Evolutionary conservation across 2,888 invertebrate genomes (phyloP).

Genomic region (Napeogenes sylphis): DNA sequence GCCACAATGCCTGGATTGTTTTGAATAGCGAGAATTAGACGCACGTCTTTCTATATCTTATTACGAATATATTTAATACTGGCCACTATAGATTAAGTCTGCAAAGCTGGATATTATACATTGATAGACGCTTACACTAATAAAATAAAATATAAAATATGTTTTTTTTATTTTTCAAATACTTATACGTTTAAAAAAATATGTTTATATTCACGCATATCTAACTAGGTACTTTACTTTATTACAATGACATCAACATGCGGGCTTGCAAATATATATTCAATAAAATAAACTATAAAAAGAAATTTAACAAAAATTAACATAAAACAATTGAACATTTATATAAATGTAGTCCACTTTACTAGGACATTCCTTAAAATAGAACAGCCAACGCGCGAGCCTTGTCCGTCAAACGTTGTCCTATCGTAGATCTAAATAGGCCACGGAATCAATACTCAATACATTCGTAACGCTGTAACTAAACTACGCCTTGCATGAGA

Average conservation of each 20-base stretch:
- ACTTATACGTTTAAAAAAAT: neutral
- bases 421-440: constrained; percentile 71
- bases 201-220: neutral
- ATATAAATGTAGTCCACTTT: constrained; percentile 6
- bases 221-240: neutral
- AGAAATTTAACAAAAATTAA: constrained; percentile 12
- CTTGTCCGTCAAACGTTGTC: constrained; percentile 62
- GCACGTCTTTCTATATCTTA: constrained; percentile 27
- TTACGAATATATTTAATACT: neutral
- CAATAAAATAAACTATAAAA: constrained; percentile 16
- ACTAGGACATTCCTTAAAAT: constrained; percentile 54
- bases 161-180: no score
- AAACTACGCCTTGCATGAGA: constrained; percentile 57
- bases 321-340: constrained; percentile 10
- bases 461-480: constrained; percentile 50
- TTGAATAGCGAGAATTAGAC: constrained; percentile 46
- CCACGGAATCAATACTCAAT: constrained; percentile 62
- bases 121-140: no score
- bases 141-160: no score
- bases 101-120: no score
- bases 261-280: constrained; percentile 14
- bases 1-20: constrained; percentile 60
- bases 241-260: constrained; percentile 15
- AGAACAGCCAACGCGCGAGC: constrained; percentile 50
- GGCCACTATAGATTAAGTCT: no score